Conservation (phyloP, 2,797 vertebrate genomes). For the Coracias cyanogaster region DNA sequence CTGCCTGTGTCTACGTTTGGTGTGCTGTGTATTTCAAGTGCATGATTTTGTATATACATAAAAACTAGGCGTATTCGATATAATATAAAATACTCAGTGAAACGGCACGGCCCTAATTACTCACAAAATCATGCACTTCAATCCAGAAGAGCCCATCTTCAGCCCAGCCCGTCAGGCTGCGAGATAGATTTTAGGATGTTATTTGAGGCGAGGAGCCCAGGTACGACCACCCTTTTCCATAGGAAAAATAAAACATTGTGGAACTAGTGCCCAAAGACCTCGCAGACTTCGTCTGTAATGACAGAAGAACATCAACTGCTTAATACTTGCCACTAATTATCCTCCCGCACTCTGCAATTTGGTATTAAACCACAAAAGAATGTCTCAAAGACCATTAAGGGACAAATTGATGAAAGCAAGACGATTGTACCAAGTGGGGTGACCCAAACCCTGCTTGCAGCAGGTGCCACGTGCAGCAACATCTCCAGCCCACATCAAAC, state of each 20-base stretch:
- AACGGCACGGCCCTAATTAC: neutral
- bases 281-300: neutral
- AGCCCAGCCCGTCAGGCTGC: neutral
- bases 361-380: slow-evolving; percentile 44
- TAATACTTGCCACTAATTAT: slow-evolving; percentile 44
- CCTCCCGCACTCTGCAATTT: neutral
- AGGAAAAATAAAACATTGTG: neutral
- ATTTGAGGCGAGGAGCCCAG: neutral
- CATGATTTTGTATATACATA: neutral
- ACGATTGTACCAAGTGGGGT: neutral
- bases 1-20: neutral
- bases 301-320: slow-evolving; percentile 23
- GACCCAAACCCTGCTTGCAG: neutral
- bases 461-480: fast-evolving
- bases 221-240: neutral
- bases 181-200: neutral
- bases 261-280: slow-evolving; percentile 2
- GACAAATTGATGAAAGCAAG: slow-evolving; percentile 43
- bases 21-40: neutral
- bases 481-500: neutral
- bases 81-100: neutral
- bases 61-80: no score
- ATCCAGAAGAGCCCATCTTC: neutral
- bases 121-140: fast-evolving
- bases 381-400: slow-evolving; percentile 25